These are phyloP conservation scores for Brachyptera putata DNA, from an alignment of 2,888 invertebrate genomes.

Conservation along the genomic window DNA sequence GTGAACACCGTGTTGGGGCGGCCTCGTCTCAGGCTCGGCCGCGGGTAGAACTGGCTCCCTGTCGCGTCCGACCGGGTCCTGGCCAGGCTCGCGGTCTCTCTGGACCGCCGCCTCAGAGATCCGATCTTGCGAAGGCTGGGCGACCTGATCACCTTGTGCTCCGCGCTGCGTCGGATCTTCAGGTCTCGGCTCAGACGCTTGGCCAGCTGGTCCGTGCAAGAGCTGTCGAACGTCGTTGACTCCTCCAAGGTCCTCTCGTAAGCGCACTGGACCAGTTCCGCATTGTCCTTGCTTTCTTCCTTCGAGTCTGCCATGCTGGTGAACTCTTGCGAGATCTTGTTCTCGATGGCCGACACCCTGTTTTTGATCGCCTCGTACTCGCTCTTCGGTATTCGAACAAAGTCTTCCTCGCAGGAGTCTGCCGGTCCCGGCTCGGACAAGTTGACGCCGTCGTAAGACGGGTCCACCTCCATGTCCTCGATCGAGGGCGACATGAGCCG, in stretches of 20 bases:
- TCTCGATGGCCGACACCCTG: slow-evolving; percentile 68
- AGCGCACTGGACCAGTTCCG: slow-evolving; percentile 63
- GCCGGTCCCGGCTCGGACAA: slow-evolving; percentile 11
- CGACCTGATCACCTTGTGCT: slow-evolving; percentile 68
- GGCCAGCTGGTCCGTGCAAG: slow-evolving; percentile 66
- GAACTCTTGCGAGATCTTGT: slow-evolving; percentile 64
- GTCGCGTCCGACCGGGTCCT: neutral
- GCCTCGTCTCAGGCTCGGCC: slow-evolving; percentile 51
- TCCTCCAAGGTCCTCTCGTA: slow-evolving; percentile 71
- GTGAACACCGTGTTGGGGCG: slow-evolving; percentile 49
- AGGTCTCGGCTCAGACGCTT: slow-evolving; percentile 66
- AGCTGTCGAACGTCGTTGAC: slow-evolving; percentile 51
- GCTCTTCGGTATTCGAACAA: slow-evolving; percentile 65
- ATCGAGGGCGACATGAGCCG: neutral
- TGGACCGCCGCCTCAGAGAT: slow-evolving; percentile 64
- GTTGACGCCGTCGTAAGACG: neutral
- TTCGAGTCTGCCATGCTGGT: slow-evolving; percentile 43
- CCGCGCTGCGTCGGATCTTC: slow-evolving; percentile 65
- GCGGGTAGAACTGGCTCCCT: slow-evolving; percentile 49
- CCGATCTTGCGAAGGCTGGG: slow-evolving; percentile 81
- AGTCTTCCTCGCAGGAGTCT: slow-evolving; percentile 51
- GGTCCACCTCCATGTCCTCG: neutral
- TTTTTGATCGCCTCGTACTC: slow-evolving; percentile 76
- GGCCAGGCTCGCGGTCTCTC: slow-evolving; percentile 47
- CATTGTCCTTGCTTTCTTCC: slow-evolving; percentile 38